Percentiles rank a stretch among this genome's conserved stretches.
Conservation (phyloP, 2,797 vertebrate genomes). For the Harpagifer antarcticus region DNA sequence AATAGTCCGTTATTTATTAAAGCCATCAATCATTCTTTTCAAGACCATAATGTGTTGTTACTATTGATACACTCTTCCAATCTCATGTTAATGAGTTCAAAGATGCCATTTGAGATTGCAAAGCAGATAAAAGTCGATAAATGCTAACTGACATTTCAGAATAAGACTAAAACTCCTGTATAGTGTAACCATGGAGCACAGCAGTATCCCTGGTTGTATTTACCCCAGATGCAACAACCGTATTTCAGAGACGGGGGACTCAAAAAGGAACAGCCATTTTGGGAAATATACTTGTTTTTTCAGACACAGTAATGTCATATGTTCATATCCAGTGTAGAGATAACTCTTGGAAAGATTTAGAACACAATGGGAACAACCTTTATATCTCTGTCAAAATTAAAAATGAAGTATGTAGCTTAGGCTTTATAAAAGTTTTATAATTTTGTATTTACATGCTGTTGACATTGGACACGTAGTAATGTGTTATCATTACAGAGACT, state of each 20-base stretch:
- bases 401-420: neutral
- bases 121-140: slow-evolving; percentile 16
- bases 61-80: slow-evolving; percentile 40
- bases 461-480: neutral
- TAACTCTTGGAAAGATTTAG: slow-evolving; percentile 18
- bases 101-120: slow-evolving; percentile 30
- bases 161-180: slow-evolving; percentile 5
- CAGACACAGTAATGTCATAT: slow-evolving; percentile 19
- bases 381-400: neutral
- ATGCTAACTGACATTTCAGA: slow-evolving; percentile 26
- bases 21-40: slow-evolving; percentile 58
- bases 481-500: neutral
- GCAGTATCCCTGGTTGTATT: slow-evolving; percentile 10
- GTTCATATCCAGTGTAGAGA: slow-evolving; percentile 22
- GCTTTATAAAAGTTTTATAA: neutral
- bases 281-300: slow-evolving; percentile 21
- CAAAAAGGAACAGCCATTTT: slow-evolving; percentile 16
- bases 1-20: slow-evolving; percentile 49
- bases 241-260: slow-evolving; percentile 19
- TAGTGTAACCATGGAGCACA: slow-evolving; percentile 19
- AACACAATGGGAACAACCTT: neutral
- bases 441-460: neutral
- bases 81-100: slow-evolving; percentile 43
- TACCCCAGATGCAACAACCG: neutral
- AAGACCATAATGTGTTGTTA: slow-evolving; percentile 35